Base-by-base conservation (phyloP, 1,140 invertebrate species). In the Diuraphis noxia region DNA sequence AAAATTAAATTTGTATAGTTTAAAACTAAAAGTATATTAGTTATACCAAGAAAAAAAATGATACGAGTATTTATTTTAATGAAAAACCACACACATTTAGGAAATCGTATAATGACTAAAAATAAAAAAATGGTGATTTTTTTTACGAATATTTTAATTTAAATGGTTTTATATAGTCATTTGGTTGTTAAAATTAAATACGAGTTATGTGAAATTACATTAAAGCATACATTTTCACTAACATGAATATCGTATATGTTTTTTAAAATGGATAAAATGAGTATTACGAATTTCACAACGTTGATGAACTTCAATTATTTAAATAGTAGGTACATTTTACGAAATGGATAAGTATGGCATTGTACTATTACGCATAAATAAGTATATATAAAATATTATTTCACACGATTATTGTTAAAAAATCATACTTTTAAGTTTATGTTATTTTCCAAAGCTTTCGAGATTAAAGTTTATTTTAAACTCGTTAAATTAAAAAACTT, bases 401-500 rank as follows among this genome's bases (percentile, higher is more conserved):
- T 72, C 56, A 72, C n/a, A 72, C 17, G 13, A 72, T 72, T 72
- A 72, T 72, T 72, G 56, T 72, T 72, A 72, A 72, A 72, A 72
- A n/a, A 72, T 72, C 13, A 72, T 72, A 34, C 56, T 72, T n/a
- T 19, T 6, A n/a, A 72, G 56, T 82, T 43, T n/a, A 84, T 43
- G 30, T 84, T 84, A n/a, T 85, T 46, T 85, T 46, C 9, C n/a
- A 34, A 85, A 85, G 38, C n/a, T 46, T 43, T 46, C 7, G n/a
- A 46, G 82, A 46, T 46, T 17, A 85, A 46, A 85, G 82, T 85
- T 46, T 46, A 85, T 85, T 85, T 43, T 21, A 3, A 46, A 85
- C 82, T 85, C 41, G 82, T 85, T 85, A 85, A 85, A 30, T 85
- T 85, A 38, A 85, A 85, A 85, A 85, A 85, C 82, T 85, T 85